phyloP scores from a whole-genome alignment of 2,888 invertebrate species.

The Anoplius nigerrimus region DNA sequence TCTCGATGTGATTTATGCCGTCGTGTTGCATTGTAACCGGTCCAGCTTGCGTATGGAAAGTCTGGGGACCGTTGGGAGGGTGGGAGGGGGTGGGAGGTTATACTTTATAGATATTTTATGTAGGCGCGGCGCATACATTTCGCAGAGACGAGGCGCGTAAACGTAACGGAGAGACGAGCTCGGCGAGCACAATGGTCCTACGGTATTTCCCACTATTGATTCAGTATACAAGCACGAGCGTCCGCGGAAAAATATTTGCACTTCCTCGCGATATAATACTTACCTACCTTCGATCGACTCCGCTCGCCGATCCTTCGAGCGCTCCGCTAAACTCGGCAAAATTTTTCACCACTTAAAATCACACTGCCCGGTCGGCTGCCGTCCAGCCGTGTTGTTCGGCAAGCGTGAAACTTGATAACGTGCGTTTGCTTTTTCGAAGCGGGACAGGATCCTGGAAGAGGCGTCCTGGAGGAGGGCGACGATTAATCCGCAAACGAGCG shows the following conservation, averaged over 20 bases:
- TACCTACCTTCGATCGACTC: slow-evolving; percentile 33
- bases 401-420: background rate
- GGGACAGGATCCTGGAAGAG: too few relatives aligned
- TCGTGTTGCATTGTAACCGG: slow-evolving; percentile 32
- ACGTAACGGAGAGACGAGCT: slow-evolving; percentile 12
- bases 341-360: background rate
- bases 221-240: slow-evolving; percentile 45
- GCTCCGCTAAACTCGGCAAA: too few relatives aligned
- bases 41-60: slow-evolving; percentile 9
- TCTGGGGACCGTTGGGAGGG: slow-evolving; percentile 26
- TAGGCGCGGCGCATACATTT: slow-evolving; percentile 35
- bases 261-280: slow-evolving; percentile 48
- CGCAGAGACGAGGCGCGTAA: slow-evolving; percentile 26
- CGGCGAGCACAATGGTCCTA: slow-evolving; percentile 11
- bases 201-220: slow-evolving; percentile 43
- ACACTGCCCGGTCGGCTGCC: background rate
- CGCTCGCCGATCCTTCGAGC: too few relatives aligned
- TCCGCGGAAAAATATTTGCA: slow-evolving; percentile 50
- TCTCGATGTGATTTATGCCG: slow-evolving; percentile 48
- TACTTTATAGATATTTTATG: slow-evolving; percentile 50
- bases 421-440: background rate
- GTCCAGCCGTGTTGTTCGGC: too few relatives aligned
- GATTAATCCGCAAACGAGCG: slow-evolving; percentile 35
- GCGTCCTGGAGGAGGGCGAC: slow-evolving; percentile 11
- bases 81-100: too few relatives aligned